Evolutionary conservation across 2,113 vertebrate species (phyloP), one percentile per base, ranked within the genome.

Genomic region (Spizaetus ornatus): DNA sequence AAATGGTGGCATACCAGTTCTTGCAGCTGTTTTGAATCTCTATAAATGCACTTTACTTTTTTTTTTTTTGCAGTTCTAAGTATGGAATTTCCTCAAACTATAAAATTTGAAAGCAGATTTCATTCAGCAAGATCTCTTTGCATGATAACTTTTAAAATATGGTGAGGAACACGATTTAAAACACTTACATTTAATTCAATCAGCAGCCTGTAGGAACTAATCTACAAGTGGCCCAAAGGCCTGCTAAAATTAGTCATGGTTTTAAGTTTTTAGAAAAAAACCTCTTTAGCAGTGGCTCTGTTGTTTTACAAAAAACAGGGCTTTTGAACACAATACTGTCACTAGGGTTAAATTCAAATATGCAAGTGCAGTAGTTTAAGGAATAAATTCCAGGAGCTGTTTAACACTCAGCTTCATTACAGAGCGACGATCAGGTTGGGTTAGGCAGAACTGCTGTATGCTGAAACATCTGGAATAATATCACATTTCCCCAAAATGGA

Each of bases 401-500:
- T 93, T 55, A 92, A 80, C 3, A n/a, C 92, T 90, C 89, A 78
- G 94, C 91, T 92, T 95, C 11, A 4, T 61, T 96, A 82, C 88
- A 90, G 83, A 89, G 79, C 7, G 7, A 59, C 3, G 13, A 34
- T 58, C 94, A 85, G n/a, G 55, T 81, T 94, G 93, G 88, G 95
- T 82, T 93, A 55, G 87, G 93, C 93, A 86, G 82, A 74, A 74
- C 52, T 14, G 61, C 91, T 3, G 8, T 79, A 13, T 72, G 93
- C 92, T 93, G 84, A 85, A 94, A 96, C 97, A 96, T 96, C 97
- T 98, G 98, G 97, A 96, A 97, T 92, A 96, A 87, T 79, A 94
- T 70, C 96, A 40, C 61, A 17, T 97, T 97, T 98, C 43, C 70
- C 92, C 93, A 27, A 95, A 87, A 89, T 6, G 74, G 91, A 95